phyloP scores from a whole-genome alignment of 1,140 invertebrate genomes.

The Lepidurus arcticus region DNA sequence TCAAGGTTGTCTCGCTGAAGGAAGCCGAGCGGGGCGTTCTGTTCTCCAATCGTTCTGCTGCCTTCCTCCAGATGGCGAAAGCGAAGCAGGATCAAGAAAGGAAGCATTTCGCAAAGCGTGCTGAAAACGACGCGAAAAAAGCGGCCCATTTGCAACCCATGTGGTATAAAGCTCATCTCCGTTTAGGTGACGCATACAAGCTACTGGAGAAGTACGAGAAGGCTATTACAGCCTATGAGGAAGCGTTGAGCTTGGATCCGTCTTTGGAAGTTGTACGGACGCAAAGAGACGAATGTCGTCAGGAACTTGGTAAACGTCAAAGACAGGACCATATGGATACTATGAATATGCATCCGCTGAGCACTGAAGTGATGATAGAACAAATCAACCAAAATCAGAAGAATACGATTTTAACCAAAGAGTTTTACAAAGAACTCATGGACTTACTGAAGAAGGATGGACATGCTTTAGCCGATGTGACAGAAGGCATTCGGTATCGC shows the following conservation, averaged over 20 bases:
- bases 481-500: not conserved
- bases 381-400: not conserved
- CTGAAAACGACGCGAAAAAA: too few relatives aligned
- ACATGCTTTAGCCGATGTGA: not conserved
- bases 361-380: not conserved
- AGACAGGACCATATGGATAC: not conserved
- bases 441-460: not conserved
- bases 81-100: not conserved
- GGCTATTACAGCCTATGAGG: not conserved
- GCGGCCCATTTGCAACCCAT: too few relatives aligned
- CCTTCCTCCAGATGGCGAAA: not conserved
- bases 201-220: not conserved
- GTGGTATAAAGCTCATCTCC: not conserved
- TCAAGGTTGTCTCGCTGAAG: not conserved
- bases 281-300: not conserved
- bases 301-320: not conserved
- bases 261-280: not conserved
- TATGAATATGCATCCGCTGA: not conserved
- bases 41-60: not conserved
- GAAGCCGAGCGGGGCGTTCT: not conserved
- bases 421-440: not conserved
- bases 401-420: not conserved
- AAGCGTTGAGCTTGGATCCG: slow-evolving; percentile 1
- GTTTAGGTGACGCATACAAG: not conserved
- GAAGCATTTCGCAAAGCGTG: not conserved